Evolutionary conservation across 2,113 vertebrate genomes (phyloP).

Genomic region (Mus pahari): DNA sequence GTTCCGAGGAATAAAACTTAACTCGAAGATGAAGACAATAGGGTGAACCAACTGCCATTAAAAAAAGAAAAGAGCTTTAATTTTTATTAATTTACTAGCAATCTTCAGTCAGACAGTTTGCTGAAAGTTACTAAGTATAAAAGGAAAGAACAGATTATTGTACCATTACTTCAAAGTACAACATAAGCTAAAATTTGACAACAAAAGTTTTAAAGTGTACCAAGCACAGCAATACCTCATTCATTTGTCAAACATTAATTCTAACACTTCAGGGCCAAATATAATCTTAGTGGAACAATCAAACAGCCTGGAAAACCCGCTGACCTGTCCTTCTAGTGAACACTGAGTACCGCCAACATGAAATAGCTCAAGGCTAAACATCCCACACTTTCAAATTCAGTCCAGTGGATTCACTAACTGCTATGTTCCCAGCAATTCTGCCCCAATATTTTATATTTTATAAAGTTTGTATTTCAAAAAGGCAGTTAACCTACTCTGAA

Average conservation of each 20-base stretch:
- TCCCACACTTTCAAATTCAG: slow-evolving; percentile 55
- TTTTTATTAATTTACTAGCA: slow-evolving; percentile 31
- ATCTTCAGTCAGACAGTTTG: slow-evolving; percentile 27
- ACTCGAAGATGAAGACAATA: slow-evolving; percentile 99
- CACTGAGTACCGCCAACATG: background rate
- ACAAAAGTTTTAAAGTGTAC: slow-evolving; percentile 30
- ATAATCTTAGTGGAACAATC: slow-evolving; percentile 22
- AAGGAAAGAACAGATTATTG: slow-evolving; percentile 4
- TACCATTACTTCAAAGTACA: background rate
- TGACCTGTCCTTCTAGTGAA: background rate
- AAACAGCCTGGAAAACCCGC: background rate
- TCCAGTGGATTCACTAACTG: slow-evolving; percentile 14
- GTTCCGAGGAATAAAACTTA: slow-evolving; percentile 99
- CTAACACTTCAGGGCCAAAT: slow-evolving; percentile 59
- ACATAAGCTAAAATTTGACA: background rate
- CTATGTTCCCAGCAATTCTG: background rate
- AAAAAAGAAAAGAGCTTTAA: slow-evolving; percentile 37
- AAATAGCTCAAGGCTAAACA: background rate
- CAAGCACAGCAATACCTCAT: background rate
- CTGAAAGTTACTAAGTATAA: background rate
- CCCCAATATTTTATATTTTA: slow-evolving; percentile 51
- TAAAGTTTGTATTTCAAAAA: slow-evolving; percentile 35
- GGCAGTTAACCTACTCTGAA: slow-evolving; percentile 64
- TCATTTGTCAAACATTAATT: slow-evolving; percentile 71
- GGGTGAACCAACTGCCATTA: slow-evolving; percentile 89